phyloP scores from a whole-genome alignment of 2,888 invertebrate genomes.

The Odontocolon sp. region DNA sequence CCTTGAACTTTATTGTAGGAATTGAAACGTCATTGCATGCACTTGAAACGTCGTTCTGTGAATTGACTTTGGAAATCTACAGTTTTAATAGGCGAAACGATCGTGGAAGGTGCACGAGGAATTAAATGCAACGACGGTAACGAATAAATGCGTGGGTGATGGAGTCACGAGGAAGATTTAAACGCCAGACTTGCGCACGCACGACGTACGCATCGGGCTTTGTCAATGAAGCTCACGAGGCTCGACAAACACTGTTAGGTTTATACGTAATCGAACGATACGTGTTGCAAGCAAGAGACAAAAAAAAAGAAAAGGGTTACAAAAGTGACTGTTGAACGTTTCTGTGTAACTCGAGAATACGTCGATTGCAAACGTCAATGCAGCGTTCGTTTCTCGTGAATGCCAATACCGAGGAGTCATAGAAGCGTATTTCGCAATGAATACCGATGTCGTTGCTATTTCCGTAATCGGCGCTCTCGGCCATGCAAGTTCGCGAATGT shows the following conservation, averaged over 20 bases:
- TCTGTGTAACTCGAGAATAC: not conserved
- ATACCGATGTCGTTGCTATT: not conserved
- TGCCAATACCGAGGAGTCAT: not conserved
- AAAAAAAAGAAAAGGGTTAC: constrained; percentile 23
- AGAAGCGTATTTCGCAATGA: constrained; percentile 1
- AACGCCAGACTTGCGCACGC: constrained; percentile 34
- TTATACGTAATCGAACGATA: not conserved
- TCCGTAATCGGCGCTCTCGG: constrained; percentile 19
- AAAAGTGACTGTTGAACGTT: constrained; percentile 13
- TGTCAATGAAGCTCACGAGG: constrained; percentile 46
- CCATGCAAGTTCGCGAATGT: not conserved
- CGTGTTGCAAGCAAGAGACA: constrained; percentile 6
- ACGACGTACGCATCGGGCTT: constrained; percentile 44
- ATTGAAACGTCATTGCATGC: no score
- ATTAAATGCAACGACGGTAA: not conserved
- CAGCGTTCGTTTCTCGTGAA: not conserved
- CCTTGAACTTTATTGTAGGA: no score
- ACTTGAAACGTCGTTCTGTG: no score
- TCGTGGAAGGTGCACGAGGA: constrained; percentile 37
- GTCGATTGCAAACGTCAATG: not conserved
- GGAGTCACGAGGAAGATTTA: constrained; percentile 50
- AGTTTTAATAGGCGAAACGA: no score
- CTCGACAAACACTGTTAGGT: not conserved
- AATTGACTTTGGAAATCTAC: no score
- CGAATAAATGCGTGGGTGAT: constrained; percentile 39